phyloP scores from a whole-genome alignment of 2,888 invertebrate species.

The Nomada flava region DNA sequence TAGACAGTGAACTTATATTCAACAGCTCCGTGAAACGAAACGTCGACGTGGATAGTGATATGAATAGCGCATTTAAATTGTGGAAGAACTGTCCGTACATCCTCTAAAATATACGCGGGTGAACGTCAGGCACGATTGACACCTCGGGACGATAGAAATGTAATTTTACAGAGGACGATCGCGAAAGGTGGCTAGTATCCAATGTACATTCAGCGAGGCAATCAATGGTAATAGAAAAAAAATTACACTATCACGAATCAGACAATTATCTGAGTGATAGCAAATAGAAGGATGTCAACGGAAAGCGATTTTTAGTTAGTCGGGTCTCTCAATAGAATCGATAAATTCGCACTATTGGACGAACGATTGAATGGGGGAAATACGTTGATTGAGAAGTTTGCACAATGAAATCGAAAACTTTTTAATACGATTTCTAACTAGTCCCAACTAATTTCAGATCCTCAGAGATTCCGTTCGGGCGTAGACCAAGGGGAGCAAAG shows the following conservation, averaged over 20 bases:
- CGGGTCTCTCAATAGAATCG: not conserved
- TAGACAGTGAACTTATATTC: not conserved
- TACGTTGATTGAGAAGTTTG: slow-evolving; percentile 23
- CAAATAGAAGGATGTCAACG: not conserved
- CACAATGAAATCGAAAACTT: slow-evolving; percentile 18
- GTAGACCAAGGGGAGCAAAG: not conserved
- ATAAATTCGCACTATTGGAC: not conserved
- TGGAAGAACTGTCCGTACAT: not conserved
- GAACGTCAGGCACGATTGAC: slow-evolving; percentile 40
- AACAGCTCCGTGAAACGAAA: not conserved
- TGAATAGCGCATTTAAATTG: too few species aligned
- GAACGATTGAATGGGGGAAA: slow-evolving; percentile 1
- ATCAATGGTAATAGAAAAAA: slow-evolving; percentile 10
- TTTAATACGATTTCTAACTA: slow-evolving; percentile 29
- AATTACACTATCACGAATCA: not conserved
- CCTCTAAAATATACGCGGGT: slow-evolving; percentile 13
- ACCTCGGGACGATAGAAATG: slow-evolving; percentile 31
- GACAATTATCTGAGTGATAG: not conserved
- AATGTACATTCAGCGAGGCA: slow-evolving; percentile 20
- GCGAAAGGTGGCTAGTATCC: slow-evolving; percentile 30
- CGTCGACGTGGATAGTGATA: too few species aligned
- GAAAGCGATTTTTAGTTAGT: slow-evolving; percentile 16
- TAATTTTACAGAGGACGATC: slow-evolving; percentile 26
- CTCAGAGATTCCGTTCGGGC: slow-evolving; percentile 1
- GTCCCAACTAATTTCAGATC: slow-evolving; percentile 10